Conservation (phyloP, 2,113 vertebrate species). For the Xiphophorus maculatus region DNA sequence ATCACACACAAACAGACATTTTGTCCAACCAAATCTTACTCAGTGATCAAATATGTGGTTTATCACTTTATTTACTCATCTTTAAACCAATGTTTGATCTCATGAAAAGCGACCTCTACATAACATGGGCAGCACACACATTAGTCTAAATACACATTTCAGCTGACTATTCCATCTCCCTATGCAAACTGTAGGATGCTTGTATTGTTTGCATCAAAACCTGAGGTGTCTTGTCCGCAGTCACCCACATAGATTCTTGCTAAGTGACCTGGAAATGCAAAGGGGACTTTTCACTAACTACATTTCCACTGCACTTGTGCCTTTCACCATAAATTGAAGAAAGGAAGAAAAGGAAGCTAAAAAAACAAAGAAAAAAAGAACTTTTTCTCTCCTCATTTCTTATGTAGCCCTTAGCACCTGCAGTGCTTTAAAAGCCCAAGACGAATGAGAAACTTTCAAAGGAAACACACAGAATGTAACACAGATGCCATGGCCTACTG, state of each 20-base stretch:
- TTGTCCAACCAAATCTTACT: neutral
- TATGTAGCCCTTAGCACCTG: conserved; percentile 35
- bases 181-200: neutral
- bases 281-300: neutral
- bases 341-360: conserved; percentile 19
- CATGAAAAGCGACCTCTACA: neutral
- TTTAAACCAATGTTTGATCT: neutral
- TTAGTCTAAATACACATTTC: neutral
- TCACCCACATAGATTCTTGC: neutral
- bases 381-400: conserved; percentile 11
- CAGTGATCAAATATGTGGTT: neutral
- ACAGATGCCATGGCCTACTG: conserved; percentile 46
- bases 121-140: neutral
- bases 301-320: neutral
- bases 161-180: neutral
- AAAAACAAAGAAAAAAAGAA: conserved; percentile 34
- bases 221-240: neutral
- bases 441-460: conserved; percentile 54
- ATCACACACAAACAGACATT: neutral
- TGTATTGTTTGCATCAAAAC: neutral
- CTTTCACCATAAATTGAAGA: conserved; percentile 17
- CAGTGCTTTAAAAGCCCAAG: conserved; percentile 34
- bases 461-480: conserved; percentile 31
- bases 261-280: conserved; percentile 21
- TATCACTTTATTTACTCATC: neutral